Evolutionary conservation across 1,140 invertebrate genomes (phyloP).

Genomic region (Drosophila arizonae): DNA sequence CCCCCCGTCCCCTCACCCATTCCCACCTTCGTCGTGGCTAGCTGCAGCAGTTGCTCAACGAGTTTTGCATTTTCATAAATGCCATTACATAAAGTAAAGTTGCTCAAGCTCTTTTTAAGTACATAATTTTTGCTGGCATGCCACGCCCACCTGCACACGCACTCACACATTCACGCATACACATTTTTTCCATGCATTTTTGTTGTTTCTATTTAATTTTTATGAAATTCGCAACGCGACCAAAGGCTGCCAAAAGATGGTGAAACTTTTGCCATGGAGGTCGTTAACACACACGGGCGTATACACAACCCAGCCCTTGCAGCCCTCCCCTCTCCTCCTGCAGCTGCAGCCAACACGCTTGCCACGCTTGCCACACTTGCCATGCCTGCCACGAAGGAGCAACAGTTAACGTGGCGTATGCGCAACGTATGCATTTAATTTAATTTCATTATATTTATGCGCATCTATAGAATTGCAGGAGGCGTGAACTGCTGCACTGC

Average conservation of each 20-base stretch:
- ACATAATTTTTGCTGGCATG: constrained; percentile 64
- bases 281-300: constrained; percentile 67
- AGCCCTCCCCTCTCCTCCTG: not conserved
- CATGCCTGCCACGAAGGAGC: constrained; percentile 46
- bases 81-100: constrained; percentile 74
- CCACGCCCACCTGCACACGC: constrained; percentile 34
- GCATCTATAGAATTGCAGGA: constrained; percentile 66
- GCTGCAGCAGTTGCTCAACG: constrained; percentile 1
- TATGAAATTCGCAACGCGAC: constrained; percentile 75
- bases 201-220: constrained; percentile 78
- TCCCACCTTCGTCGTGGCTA: not conserved
- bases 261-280: constrained; percentile 70
- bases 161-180: not conserved
- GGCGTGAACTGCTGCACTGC: not conserved
- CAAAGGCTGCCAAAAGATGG: constrained; percentile 72
- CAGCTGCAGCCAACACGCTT: not conserved
- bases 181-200: constrained; percentile 36
- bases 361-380: constrained; percentile 12
- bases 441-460: constrained; percentile 81
- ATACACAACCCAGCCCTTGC: constrained; percentile 26
- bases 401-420: constrained; percentile 80
- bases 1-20: not conserved
- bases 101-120: constrained; percentile 79
- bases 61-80: constrained; percentile 78
- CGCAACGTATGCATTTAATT: constrained; percentile 81